These are phyloP conservation scores for Ferdinandea cuprea DNA, from an alignment of 2,888 invertebrate genomes.

Conservation along the genomic window DNA sequence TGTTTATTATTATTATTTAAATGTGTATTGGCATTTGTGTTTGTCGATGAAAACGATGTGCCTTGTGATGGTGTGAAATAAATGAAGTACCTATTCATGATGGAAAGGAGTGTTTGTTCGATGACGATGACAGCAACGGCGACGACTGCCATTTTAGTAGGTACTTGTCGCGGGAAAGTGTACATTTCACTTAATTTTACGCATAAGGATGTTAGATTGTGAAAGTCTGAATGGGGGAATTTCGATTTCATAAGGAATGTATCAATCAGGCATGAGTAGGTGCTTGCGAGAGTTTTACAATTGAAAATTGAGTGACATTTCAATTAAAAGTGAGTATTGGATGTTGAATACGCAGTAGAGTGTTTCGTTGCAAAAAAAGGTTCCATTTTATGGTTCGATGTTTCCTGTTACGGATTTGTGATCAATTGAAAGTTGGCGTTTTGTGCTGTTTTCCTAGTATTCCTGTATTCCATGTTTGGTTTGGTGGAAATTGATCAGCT, in stretches of 20 bases:
- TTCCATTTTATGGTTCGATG: no score
- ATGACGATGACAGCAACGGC: conserved; percentile 43
- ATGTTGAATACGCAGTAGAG: background rate
- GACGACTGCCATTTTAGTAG: conserved; percentile 57
- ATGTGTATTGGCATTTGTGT: conserved; percentile 41
- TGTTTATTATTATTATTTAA: conserved; percentile 27
- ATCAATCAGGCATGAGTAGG: conserved; percentile 20
- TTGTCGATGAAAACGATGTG: conserved; percentile 59
- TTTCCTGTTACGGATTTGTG: no score
- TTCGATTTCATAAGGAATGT: conserved; percentile 19
- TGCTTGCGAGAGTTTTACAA: conserved; percentile 30
- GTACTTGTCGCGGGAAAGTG: conserved; percentile 46
- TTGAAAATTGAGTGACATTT: conserved; percentile 15
- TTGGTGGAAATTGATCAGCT: no score
- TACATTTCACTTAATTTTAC: conserved; percentile 31
- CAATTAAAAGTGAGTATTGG: conserved; percentile 25
- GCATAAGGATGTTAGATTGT: conserved; percentile 46
- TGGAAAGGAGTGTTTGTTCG: conserved; percentile 42
- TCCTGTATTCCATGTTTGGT: no score
- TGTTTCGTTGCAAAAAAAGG: background rate
- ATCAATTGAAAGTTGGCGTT: no score
- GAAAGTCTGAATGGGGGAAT: conserved; percentile 35
- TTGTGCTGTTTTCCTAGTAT: no score
- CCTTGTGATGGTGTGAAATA: conserved; percentile 62
- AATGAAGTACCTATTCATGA: conserved; percentile 40